Percentiles rank a stretch among this genome's conserved stretches.
phyloP scores from a whole-genome alignment of 2,113 vertebrate genomes.

The Tupaia tana region DNA sequence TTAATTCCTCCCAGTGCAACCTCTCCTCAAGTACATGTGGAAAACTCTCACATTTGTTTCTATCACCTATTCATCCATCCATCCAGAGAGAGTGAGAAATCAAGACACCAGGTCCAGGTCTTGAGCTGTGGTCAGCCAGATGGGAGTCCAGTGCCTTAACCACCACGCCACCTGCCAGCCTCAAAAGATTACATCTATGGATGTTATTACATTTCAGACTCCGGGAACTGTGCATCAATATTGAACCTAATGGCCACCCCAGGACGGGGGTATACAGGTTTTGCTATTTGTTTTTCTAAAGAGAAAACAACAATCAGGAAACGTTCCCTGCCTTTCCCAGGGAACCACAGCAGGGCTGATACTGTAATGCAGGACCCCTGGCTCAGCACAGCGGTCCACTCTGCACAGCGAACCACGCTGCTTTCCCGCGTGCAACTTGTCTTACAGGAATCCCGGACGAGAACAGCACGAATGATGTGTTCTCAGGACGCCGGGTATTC shows the following conservation, averaged over 20 bases:
- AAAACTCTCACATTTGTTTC: no score
- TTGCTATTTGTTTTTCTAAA: background rate
- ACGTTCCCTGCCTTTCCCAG: background rate
- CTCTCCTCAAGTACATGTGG: background rate
- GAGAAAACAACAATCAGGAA: background rate
- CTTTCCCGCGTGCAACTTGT: background rate
- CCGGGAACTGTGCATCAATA: background rate
- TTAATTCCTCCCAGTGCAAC: background rate
- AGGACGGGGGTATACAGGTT: background rate
- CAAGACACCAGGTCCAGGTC: no score
- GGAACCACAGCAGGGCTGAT: background rate
- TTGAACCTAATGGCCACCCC: background rate
- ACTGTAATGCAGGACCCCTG: background rate
- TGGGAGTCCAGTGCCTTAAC: no score
- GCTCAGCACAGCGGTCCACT: background rate
- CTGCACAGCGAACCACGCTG: background rate
- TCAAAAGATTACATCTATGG: background rate
- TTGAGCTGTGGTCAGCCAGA: no score
- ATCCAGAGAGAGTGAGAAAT: no score
- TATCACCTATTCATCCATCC: no score
- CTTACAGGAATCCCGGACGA: background rate
- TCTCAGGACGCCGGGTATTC: background rate
- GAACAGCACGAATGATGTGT: background rate
- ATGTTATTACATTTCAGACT: background rate
- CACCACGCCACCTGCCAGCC: no score